Conservation (phyloP, 2,888 invertebrate genomes). For the Pyrochroa serraticornis region DNA sequence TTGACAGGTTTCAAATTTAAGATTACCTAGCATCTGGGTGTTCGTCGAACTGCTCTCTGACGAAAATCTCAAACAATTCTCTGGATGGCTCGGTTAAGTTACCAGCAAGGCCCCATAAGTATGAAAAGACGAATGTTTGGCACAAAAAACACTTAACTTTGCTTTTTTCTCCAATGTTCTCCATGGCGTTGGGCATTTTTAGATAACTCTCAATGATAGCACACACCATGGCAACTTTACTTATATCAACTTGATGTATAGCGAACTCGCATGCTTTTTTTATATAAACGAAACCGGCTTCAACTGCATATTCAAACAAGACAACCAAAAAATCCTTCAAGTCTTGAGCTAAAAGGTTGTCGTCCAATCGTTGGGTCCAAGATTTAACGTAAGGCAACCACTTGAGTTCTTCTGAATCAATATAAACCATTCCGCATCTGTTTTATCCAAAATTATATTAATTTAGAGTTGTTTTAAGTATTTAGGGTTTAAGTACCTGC, state of each 20-base stretch:
- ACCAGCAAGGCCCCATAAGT: constrained; percentile 87
- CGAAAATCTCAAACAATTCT: constrained; percentile 71
- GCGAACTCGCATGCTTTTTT: constrained; percentile 72
- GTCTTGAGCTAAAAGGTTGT: constrained; percentile 61
- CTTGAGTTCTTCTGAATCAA: constrained; percentile 82
- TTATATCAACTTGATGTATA: constrained; percentile 83
- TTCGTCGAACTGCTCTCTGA: constrained; percentile 74
- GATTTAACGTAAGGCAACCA: constrained; percentile 82
- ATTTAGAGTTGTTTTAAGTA: neutral
- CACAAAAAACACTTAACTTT: constrained; percentile 69
- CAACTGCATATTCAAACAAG: constrained; percentile 71
- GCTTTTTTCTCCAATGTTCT: constrained; percentile 63
- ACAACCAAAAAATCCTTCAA: constrained; percentile 69
- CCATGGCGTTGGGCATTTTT: constrained; percentile 62
- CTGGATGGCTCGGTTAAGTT: constrained; percentile 76
- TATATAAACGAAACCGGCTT: constrained; percentile 70
- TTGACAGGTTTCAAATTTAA: too few relatives aligned
- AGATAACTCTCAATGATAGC: constrained; percentile 74
- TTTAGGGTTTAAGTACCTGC: too few relatives aligned
- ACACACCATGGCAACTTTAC: constrained; percentile 80
- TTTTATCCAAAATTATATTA: constrained; percentile 9
- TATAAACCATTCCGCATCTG: constrained; percentile 87
- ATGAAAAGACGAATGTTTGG: constrained; percentile 81
- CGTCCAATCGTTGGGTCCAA: constrained; percentile 69
- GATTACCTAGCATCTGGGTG: constrained; percentile 68